Base-by-base conservation (phyloP, 2,888 invertebrate genomes). In the Agrotis exclamationis region DNA sequence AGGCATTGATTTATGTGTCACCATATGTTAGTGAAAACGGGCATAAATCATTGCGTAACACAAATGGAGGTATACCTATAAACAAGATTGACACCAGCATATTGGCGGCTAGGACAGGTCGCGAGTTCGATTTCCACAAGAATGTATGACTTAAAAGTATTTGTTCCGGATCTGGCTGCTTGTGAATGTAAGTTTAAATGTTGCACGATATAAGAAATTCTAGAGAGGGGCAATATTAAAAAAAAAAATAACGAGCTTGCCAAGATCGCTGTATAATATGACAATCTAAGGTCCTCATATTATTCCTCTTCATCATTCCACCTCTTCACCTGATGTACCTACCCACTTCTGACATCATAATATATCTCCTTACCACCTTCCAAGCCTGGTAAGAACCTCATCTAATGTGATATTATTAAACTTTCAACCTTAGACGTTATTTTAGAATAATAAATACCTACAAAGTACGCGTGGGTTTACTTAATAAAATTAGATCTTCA, bases 351-450 rank as follows among this genome's bases (percentile, higher is more conserved):
- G 64, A 20, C 33, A 18, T 24, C 18, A 57, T 74, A 58, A 57
- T 74, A 58, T 57, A 33, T 51, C 57, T 33, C 47, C 33, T 57
- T 63, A 50, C 33, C 9, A 72, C 22, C 45, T 56, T 50, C 45
- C 18, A 14, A 24, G 7, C 7, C 14, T 5, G 14, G 24, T 39
- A 57, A 73, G 57, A 13, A 24, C 16, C 47, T 44, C 39, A 28
- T 53, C n/a, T 22, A 9, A 44, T 51, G 4, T 51, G 24, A 51
- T 33, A 51, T 73, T 22, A 68, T 57, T 72, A 51, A 65, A 58
- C 16, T 65, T 57, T 33, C 9, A 18, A 53, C 58, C n/a, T n/a
- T 18, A 59, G 18, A 16, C 6, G 6, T 6, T 33, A 53, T 48
- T 44, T 58, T 48, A 54, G 28, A 33, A n/a, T 33, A 33, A 6